Base-by-base conservation (phyloP, 2,113 vertebrate genomes). In the Deroptyus accipitrinus region DNA sequence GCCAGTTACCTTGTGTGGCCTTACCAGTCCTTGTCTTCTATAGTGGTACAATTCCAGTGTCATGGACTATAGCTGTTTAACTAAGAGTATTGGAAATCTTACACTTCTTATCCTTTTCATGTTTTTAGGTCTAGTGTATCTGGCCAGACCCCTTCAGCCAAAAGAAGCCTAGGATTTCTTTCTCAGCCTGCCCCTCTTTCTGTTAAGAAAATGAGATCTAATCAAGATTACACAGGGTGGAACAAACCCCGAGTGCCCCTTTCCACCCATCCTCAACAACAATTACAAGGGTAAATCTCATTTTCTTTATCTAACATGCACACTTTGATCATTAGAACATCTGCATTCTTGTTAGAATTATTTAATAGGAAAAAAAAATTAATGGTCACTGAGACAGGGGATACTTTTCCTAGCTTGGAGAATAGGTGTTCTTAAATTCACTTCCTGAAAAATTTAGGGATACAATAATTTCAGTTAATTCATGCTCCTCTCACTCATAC, bases 221-320 rank as follows among this genome's bases (percentile, higher is more conserved):
- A 98, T 94, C 97, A 99, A 93, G 99, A 99, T 97, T 99, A 99
- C 16, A 97, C 98, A 33, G 99, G 99, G 79, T 99, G 99, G 99
- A 99, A 99, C 97, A 99, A 99, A 95, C 98, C 98, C 72, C 98
- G 99, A 87, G 96, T 98, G 4, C 98, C 98, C 19, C 96, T 98
- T 83, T 97, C 98, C 42, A 97, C 98, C 63, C 98, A 99, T 76
- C 97, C 98, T 57, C 99, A 99, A 77, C 98, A 99, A 17, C 99
- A 98, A 7, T 94, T 99, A 59, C 99, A 99, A 96, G 99, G 99
- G 99, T 99, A 97, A 96, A 97, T 69, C 73, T 57, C 28, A 35
- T 79, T 72, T 85, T 63, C 30, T 66, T 90, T 73, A 55, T 59
- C 61, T 92, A 33, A 28, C 6, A 0, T 39, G 15, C 28, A 46